A percentile compares a stretch with the other conserved stretches of the same genome.
Evolutionary conservation across 2,797 vertebrate species (phyloP).

Genomic region (Malurus splendens): DNA sequence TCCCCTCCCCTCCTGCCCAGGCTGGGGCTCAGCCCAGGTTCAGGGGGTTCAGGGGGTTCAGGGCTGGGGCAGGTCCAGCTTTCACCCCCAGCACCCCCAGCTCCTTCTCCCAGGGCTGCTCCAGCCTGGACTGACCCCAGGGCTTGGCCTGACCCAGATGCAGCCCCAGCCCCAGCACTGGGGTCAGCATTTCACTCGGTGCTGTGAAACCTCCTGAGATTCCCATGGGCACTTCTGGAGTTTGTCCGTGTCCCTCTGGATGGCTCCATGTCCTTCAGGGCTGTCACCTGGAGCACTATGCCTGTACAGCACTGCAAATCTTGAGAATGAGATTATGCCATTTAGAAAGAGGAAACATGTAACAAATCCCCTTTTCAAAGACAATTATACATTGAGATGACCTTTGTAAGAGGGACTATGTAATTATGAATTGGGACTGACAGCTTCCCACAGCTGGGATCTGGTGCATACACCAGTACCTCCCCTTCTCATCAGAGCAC

Average conservation of each 20-base stretch:
- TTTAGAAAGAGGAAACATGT: background rate
- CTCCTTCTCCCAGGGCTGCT: background rate
- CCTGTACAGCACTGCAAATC: background rate
- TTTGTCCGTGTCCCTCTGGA: background rate
- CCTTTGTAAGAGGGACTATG: background rate
- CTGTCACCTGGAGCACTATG: background rate
- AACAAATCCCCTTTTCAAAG: background rate
- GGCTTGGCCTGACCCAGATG: background rate
- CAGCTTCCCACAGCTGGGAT: background rate
- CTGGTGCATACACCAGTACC: background rate
- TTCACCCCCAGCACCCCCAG: background rate
- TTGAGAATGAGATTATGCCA: background rate
- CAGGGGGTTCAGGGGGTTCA: background rate
- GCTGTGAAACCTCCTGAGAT: background rate
- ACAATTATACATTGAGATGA: background rate
- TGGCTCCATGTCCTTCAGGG: background rate
- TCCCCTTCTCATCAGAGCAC: background rate
- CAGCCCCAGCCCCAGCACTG: too few relatives aligned
- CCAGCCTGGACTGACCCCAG: accelerated
- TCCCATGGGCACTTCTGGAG: background rate
- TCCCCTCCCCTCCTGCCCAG: background rate
- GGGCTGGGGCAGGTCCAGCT: background rate
- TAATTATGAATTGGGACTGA: background rate
- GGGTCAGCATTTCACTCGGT: too few relatives aligned
- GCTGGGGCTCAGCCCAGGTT: background rate